Percentiles rank a stretch among this genome's conserved stretches.
phyloP scores from a whole-genome alignment of 2,888 invertebrate genomes.

The Pyralis farinalis region DNA sequence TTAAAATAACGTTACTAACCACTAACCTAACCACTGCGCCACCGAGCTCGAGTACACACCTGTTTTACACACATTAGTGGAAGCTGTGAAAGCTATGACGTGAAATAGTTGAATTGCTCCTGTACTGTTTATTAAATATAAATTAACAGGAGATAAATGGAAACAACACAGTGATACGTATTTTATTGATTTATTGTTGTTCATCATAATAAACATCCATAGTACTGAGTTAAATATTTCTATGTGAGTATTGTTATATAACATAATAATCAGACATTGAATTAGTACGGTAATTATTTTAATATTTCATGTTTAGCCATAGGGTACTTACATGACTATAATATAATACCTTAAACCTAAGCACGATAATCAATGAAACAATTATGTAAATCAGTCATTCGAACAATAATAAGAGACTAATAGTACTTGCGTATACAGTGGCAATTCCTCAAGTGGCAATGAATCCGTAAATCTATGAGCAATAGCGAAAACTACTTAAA shows the following conservation, averaged over 20 bases:
- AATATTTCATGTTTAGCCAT: neutral
- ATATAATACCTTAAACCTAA: slow-evolving; percentile 47
- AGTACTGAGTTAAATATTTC: slow-evolving; percentile 22
- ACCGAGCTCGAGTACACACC: too few relatives aligned
- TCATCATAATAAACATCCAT: slow-evolving; percentile 53
- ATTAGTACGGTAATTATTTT: slow-evolving; percentile 3
- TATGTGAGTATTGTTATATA: slow-evolving; percentile 5
- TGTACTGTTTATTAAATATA: too few relatives aligned
- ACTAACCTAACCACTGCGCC: too few relatives aligned
- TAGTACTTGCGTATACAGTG: slow-evolving; percentile 20
- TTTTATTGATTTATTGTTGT: slow-evolving; percentile 38
- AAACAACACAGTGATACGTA: slow-evolving; percentile 19
- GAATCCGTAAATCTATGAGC: too few relatives aligned
- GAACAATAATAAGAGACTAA: slow-evolving; percentile 52
- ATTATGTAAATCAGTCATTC: slow-evolving; percentile 69
- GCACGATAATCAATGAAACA: slow-evolving; percentile 48
- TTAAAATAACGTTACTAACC: too few relatives aligned
- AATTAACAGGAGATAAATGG: slow-evolving; percentile 12
- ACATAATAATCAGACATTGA: slow-evolving; percentile 10
- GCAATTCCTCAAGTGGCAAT: too few relatives aligned
- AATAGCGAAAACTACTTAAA: too few relatives aligned
- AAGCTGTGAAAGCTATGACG: too few relatives aligned
- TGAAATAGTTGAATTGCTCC: too few relatives aligned
- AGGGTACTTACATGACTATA: slow-evolving; percentile 31
- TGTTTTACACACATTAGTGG: too few relatives aligned